Conservation (phyloP, 2,888 invertebrate species). For the Argyresthia goedartella region DNA sequence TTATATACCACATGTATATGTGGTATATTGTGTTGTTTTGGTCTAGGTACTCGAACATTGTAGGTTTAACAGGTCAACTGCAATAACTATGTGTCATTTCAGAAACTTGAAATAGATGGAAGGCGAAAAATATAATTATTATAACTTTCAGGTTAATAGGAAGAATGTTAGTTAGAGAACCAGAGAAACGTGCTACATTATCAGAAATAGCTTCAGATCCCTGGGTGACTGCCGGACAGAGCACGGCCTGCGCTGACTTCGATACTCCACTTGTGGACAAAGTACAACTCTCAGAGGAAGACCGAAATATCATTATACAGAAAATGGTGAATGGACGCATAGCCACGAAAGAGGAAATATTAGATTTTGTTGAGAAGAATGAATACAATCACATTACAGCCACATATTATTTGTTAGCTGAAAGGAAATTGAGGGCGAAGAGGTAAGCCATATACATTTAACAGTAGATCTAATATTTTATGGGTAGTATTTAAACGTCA, state of each 20-base stretch:
- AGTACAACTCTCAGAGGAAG: constrained; percentile 91
- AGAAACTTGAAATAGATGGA: too few species aligned
- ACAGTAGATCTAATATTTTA: too few species aligned
- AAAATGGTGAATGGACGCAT: constrained; percentile 97
- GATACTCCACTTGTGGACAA: constrained; percentile 87
- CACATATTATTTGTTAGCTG: constrained; percentile 96
- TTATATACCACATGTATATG: too few species aligned
- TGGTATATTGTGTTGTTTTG: too few species aligned
- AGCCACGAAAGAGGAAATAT: constrained; percentile 93
- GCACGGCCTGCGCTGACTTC: constrained; percentile 66
- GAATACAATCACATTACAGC: constrained; percentile 99
- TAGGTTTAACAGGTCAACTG: too few species aligned
- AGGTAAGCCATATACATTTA: constrained; percentile 45
- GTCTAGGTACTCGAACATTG: too few species aligned
- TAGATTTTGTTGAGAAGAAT: constrained; percentile 93
- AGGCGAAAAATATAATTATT: too few species aligned
- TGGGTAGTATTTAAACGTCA: too few species aligned
- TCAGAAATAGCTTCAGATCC: constrained; percentile 88
- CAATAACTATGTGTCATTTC: too few species aligned
- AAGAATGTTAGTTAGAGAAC: constrained; percentile 94
- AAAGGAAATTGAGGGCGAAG: constrained; percentile 87
- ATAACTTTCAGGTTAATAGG: constrained; percentile 80
- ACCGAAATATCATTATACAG: constrained; percentile 91
- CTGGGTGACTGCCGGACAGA: constrained; percentile 80
- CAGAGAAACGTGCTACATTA: constrained; percentile 89